phyloP scores from a whole-genome alignment of 2,888 invertebrate genomes.

The Iphiclides podalirius region DNA sequence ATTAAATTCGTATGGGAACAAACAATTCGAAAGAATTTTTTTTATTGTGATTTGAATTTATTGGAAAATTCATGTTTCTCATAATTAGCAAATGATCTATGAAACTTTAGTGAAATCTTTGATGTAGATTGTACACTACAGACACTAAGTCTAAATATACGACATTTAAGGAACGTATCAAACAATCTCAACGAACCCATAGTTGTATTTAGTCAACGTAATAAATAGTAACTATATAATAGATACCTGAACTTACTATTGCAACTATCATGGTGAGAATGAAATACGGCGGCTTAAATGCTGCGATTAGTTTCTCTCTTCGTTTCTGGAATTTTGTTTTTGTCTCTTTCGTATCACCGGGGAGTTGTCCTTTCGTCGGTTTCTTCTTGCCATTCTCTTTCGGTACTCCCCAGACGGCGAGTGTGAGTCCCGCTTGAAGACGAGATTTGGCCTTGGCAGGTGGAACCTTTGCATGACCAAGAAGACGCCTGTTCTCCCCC shows the following conservation, averaged over 20 bases:
- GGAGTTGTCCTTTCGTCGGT: constrained; percentile 31
- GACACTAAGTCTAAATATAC: no score
- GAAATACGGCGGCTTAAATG: constrained; percentile 63
- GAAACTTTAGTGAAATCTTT: no score
- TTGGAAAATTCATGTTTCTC: no score
- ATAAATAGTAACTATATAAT: neutral
- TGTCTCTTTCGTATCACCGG: constrained; percentile 32
- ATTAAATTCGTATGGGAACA: no score
- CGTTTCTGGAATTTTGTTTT: constrained; percentile 58
- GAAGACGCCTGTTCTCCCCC: constrained; percentile 54
- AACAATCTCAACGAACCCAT: no score
- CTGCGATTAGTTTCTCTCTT: constrained; percentile 53
- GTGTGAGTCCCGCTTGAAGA: constrained; percentile 55
- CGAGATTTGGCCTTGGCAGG: constrained; percentile 38
- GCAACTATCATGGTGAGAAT: constrained; percentile 59
- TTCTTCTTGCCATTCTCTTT: constrained; percentile 24
- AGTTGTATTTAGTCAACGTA: neutral
- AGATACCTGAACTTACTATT: constrained; percentile 51
- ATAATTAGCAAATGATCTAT: no score
- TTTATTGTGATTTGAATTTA: no score
- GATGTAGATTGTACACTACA: no score
- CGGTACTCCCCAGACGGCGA: constrained; percentile 42
- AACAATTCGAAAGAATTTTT: no score
- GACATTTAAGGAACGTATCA: no score
- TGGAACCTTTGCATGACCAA: constrained; percentile 33